Conservation (phyloP, 2,113 vertebrate genomes). For the Opisthocomus hoazin region DNA sequence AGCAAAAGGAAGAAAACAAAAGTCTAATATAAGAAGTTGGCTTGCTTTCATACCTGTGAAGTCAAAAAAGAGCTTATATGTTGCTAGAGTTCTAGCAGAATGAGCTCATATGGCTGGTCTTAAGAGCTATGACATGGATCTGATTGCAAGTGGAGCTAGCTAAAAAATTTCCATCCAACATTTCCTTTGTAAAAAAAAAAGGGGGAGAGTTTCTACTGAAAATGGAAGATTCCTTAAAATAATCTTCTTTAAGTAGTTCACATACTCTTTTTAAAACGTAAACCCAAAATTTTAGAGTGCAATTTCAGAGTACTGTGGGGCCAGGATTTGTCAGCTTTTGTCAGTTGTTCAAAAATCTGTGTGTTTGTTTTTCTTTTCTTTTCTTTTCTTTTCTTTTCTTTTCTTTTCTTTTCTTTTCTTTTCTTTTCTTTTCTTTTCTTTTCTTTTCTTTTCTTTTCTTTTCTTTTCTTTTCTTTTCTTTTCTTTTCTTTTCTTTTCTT, state of each 20-base stretch:
- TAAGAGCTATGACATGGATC: neutral
- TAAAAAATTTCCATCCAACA: neutral
- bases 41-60: neutral
- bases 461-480: too few species aligned
- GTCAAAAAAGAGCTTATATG: neutral
- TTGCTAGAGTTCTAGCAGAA: neutral
- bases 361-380: neutral
- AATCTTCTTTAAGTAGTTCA: neutral
- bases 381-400: neutral
- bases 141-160: neutral
- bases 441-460: too few species aligned
- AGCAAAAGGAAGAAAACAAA: neutral
- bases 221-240: neutral
- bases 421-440: too few species aligned
- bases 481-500: too few species aligned
- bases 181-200: neutral
- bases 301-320: neutral
- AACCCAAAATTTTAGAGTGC: neutral
- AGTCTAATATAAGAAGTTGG: neutral
- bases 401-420: too few species aligned
- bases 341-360: neutral
- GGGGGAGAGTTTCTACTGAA: neutral
- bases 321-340: neutral
- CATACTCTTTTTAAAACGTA: neutral
- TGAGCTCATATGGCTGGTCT: neutral